These are phyloP conservation scores for Tenthredo livida DNA, from an alignment of 2,888 invertebrate genomes.

Conservation along the genomic window DNA sequence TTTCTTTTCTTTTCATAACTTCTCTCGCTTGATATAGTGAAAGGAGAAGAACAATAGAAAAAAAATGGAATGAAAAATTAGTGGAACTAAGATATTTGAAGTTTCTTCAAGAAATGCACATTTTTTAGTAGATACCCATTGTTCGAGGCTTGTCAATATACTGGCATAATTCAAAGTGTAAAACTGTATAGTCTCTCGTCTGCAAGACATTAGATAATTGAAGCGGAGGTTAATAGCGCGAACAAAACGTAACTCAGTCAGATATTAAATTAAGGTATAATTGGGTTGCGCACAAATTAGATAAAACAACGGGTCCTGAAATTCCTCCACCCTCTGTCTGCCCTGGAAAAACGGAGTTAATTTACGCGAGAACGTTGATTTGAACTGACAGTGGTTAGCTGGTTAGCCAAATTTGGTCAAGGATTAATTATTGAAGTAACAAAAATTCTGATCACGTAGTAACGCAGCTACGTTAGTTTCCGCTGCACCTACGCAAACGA, in stretches of 20 bases:
- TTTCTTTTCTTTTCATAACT: not conserved
- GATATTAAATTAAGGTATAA: slow-evolving; percentile 45
- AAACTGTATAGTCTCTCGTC: not conserved
- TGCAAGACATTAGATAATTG: slow-evolving; percentile 30
- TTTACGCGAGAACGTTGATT: slow-evolving; percentile 28
- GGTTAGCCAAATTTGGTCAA: not conserved
- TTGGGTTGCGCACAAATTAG: slow-evolving; percentile 40
- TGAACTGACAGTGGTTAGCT: slow-evolving; percentile 1
- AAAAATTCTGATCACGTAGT: not conserved
- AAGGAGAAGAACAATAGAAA: not conserved
- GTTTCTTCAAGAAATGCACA: not conserved
- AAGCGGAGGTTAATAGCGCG: slow-evolving; percentile 41
- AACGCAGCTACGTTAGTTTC: not conserved
- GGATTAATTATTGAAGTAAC: slow-evolving; percentile 8
- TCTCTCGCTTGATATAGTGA: not conserved
- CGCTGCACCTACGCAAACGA: not conserved
- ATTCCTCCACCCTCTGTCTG: slow-evolving; percentile 15
- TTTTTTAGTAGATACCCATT: not conserved
- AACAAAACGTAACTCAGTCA: slow-evolving; percentile 47
- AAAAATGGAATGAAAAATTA: not conserved
- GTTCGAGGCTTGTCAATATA: not conserved
- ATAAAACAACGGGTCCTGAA: slow-evolving; percentile 46
- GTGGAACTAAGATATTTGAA: not conserved
- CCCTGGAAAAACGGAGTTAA: slow-evolving; percentile 17
- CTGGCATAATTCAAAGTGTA: slow-evolving; percentile 10